Base-by-base conservation (phyloP, 2,888 invertebrate species). In the Drosophila affinis region DNA sequence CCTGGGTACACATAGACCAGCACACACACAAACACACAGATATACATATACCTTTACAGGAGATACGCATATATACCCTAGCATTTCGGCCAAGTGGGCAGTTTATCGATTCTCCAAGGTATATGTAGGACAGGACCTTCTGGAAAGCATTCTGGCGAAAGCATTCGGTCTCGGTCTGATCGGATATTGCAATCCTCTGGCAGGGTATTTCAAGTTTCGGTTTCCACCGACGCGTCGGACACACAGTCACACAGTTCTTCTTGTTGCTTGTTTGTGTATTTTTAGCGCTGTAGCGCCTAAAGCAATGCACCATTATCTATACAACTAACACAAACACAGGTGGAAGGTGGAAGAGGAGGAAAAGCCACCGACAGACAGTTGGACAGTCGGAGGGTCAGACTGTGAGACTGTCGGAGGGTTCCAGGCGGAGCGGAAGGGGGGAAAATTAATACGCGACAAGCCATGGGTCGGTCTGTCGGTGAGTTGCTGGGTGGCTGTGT, bases 241-340 rank as follows among this genome's bases (percentile, higher is more conserved):
- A 47, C 27, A 53, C 47, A 49, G 12, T 39, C 27, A 27, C 17
- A 7, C 17, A 4, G 39, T 51, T 12, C 60, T 52, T 34, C 29
- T 56, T 57, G 24, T 46, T 56, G 32, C 59, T 49, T 56, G 49
- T 62, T 32, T 47, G 51, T 69, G 45, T 81, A 79, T 72, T 74
- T 85, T 75, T 82, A 78, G 72, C 67, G 52, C 47, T 55, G 54
- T 58, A 71, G 67, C 58, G 85, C 81, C 81, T 65, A 72, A 74
- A 58, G 83, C 67, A 75, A 69, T 83, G 74, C 78, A 74, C 58
- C 84, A 86, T 77, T 83, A 83, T 87, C 79, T 79, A 59, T 70
- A 76, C 72, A 67, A 72, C 67, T 76, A 64, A 62, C 54, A 56
- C 55, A 78, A 86, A 74, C 70, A 74, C 70, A 74, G 74, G 69